Evolutionary conservation across 2,797 vertebrate species (phyloP), one percentile per base, ranked within the genome.

Genomic region (Chiloscyllium punctatum): DNA sequence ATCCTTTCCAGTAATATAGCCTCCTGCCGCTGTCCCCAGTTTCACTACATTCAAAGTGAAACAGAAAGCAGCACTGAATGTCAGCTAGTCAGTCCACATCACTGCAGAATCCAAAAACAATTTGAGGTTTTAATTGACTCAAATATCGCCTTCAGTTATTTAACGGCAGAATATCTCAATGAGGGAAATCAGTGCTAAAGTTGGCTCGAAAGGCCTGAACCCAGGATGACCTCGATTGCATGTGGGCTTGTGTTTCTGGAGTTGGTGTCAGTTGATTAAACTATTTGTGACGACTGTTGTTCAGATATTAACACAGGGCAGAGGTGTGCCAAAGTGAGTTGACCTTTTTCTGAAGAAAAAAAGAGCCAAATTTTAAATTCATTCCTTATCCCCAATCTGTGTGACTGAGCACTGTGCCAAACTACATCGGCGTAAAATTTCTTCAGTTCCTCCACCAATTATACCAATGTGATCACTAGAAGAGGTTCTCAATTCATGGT

Each of bases 101-200:
- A 3, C 71, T 53, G 3, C 71, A 33, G 48, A 95, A 77, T 92
- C 90, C 90, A 92, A 92, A 72, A 95, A 77, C 94, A 74, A 53
- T 16, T 74, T 92, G 68, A 77, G 94, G 94, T 95, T 95, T 95
- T 72, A 30, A 33, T 95, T 95, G 94, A 95, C 94, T 95, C 69
- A 95, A 57, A 94, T 94, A 53, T 33, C 16, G 71, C 51, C 71
- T 94, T 42, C 48, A 42, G 48, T 74, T 74, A 95, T 74, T 74
- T 30, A 74, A 95, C 48, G 68, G 71, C 71, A 57, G 42, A 72
- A 77, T 95, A 95, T 74, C 27, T 72, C 42, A 3, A 13, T 53
- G 48, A 77, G 90, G 62, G 21, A 92, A 92, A 92, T 92, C 90
- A 92, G 66, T 92, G 90, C 90, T 42, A 42, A 92, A 62, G 90